These are phyloP conservation scores for Pangasianodon hypophthalmus DNA, from an alignment of 2,113 vertebrate genomes.

Conservation along the genomic window DNA sequence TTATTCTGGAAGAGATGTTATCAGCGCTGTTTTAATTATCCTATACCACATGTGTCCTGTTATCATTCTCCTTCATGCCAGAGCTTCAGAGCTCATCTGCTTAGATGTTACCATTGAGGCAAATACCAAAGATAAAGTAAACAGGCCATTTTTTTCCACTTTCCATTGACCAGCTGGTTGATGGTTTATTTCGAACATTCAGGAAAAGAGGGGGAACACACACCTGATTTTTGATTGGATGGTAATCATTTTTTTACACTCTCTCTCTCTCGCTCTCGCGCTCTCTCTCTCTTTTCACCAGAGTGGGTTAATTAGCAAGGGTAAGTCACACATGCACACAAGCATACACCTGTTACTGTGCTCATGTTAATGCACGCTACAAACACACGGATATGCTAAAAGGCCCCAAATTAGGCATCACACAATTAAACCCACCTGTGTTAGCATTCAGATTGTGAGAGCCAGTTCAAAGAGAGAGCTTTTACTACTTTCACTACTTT, in stretches of 20 bases:
- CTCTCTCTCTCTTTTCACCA: conserved; percentile 3
- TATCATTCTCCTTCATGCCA: conserved; percentile 25
- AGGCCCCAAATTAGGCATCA: conserved; percentile 33
- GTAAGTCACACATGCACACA: conserved; percentile 54
- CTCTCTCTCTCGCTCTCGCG: not conserved
- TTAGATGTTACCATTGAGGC: conserved; percentile 27
- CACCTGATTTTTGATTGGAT: not conserved
- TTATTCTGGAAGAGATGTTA: conserved; percentile 15
- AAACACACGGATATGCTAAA: conserved; percentile 24
- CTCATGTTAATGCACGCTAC: conserved; percentile 55
- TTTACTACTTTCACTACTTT: not conserved
- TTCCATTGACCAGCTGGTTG: conserved; percentile 26
- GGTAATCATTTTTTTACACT: not conserved
- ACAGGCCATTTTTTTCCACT: not conserved
- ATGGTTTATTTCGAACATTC: conserved; percentile 23
- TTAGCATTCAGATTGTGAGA: conserved; percentile 37
- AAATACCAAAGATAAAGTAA: conserved; percentile 26
- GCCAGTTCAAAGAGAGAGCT: conserved; percentile 7
- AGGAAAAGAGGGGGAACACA: not conserved
- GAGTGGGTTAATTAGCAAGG: conserved; percentile 64
- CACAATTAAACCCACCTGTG: conserved; percentile 36
- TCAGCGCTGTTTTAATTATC: conserved; percentile 33
- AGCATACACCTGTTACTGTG: conserved; percentile 64
- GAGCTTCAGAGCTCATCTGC: conserved; percentile 10
- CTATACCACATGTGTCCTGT: conserved; percentile 22